Conservation (phyloP, 2,113 vertebrate species). For the Pseudopipra pipra region DNA sequence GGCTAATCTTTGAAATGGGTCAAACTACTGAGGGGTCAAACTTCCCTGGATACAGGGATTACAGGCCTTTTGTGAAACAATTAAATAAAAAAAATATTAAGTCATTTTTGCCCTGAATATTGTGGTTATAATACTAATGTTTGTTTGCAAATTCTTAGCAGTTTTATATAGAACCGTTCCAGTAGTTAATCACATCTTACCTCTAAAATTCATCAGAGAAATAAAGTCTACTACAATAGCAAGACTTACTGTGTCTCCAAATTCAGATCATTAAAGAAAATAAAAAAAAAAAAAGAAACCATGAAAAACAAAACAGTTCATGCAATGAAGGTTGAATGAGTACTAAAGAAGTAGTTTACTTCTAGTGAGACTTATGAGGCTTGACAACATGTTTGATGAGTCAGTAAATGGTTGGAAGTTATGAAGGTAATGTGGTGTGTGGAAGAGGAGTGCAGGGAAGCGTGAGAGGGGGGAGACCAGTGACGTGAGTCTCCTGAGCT, state of each 20-base stretch:
- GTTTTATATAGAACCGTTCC: not conserved
- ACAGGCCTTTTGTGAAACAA: not conserved
- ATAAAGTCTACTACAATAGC: not conserved
- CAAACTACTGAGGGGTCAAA: not conserved
- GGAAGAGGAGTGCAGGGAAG: not conserved
- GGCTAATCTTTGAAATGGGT: not conserved
- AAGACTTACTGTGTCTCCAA: not conserved
- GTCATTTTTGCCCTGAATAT: not conserved
- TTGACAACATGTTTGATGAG: not conserved
- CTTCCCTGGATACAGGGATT: not conserved
- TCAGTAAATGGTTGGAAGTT: not conserved
- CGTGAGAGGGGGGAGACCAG: not conserved
- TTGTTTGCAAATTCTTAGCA: not conserved
- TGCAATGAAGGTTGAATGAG: not conserved
- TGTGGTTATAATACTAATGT: not conserved
- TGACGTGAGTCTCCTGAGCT: accelerated
- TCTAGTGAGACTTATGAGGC: not conserved
- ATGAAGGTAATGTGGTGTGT: not conserved
- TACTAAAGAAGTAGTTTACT: not conserved
- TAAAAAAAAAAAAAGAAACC: too few relatives aligned
- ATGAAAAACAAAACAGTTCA: too few relatives aligned
- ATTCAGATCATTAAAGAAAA: not conserved
- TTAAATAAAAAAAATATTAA: not conserved
- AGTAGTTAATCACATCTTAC: not conserved
- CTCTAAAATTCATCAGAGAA: not conserved